These are phyloP conservation scores for Archips crataeganus DNA, from an alignment of 2,888 invertebrate species.

Conservation along the genomic window DNA sequence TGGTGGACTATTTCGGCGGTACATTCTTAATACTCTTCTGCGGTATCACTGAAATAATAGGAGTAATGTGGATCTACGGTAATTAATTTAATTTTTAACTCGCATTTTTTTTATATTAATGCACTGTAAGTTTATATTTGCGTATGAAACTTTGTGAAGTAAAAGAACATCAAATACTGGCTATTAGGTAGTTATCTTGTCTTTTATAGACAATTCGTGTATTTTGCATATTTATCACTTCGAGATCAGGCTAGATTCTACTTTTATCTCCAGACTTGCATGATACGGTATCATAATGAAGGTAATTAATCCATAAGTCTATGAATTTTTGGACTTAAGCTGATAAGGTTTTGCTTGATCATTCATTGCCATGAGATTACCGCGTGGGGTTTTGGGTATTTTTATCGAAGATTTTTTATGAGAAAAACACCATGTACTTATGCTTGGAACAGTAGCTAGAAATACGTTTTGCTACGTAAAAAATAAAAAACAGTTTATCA, in stretches of 20 bases:
- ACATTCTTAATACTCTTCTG: slow-evolving; percentile 91
- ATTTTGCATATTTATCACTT: background rate
- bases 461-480: too few relatives aligned
- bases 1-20: slow-evolving; percentile 92
- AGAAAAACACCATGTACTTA: background rate
- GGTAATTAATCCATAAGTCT: slow-evolving; percentile 14
- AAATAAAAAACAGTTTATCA: too few relatives aligned
- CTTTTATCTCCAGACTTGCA: slow-evolving; percentile 26
- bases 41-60: slow-evolving; percentile 89
- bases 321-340: background rate
- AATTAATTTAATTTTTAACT: slow-evolving; percentile 35
- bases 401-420: background rate
- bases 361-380: background rate
- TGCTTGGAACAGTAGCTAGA: too few relatives aligned
- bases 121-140: too few relatives aligned
- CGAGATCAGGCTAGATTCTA: background rate
- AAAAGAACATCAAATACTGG: background rate
- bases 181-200: background rate
- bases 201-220: background rate
- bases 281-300: slow-evolving; percentile 24
- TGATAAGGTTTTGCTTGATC: slow-evolving; percentile 1
- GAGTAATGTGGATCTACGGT: slow-evolving; percentile 93
- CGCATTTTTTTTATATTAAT: too few relatives aligned
- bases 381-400: background rate
- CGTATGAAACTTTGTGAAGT: background rate